phyloP scores from a whole-genome alignment of 2,797 vertebrate species.

The Arrhamphus sclerolepis region DNA sequence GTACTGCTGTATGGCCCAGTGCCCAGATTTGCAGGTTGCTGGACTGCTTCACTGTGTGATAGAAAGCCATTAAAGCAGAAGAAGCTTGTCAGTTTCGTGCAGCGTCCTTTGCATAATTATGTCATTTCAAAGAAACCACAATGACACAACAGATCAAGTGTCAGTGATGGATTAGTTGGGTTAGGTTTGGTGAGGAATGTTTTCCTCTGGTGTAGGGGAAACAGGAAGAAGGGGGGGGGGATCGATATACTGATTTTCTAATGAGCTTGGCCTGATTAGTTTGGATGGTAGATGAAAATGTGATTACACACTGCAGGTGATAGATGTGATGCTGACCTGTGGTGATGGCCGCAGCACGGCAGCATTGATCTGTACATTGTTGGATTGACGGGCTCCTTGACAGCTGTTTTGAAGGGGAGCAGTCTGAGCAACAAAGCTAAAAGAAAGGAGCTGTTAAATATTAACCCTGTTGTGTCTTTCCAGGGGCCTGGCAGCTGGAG shows the following conservation, averaged over 20 bases:
- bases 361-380: slow-evolving; percentile 71
- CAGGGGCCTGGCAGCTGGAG: slow-evolving; percentile 97
- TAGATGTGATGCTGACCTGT: slow-evolving; percentile 78
- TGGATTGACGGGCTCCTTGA: slow-evolving; percentile 67
- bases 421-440: slow-evolving; percentile 46
- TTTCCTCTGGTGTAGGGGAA: slow-evolving; percentile 65
- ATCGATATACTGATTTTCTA: slow-evolving; percentile 81
- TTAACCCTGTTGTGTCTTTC: slow-evolving; percentile 83
- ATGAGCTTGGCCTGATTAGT: slow-evolving; percentile 81
- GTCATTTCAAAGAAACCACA: slow-evolving; percentile 66
- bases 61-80: slow-evolving; percentile 57
- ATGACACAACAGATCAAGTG: slow-evolving; percentile 68
- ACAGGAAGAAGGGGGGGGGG: slow-evolving; percentile 54
- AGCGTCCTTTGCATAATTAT: slow-evolving; percentile 58
- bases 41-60: slow-evolving; percentile 29
- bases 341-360: slow-evolving; percentile 53
- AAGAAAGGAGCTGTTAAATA: slow-evolving; percentile 78
- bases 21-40: slow-evolving; percentile 35
- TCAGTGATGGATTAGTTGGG: slow-evolving; percentile 70
- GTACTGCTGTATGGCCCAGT: slow-evolving; percentile 25
- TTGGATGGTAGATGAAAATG: slow-evolving; percentile 80
- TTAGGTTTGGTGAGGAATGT: slow-evolving; percentile 51
- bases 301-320: slow-evolving; percentile 79
- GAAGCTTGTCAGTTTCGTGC: slow-evolving; percentile 58
- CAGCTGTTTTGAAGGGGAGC: slow-evolving; percentile 62